These are phyloP conservation scores for Leptatherina wallacei DNA, from an alignment of 2,797 vertebrate genomes.

Conservation along the genomic window DNA sequence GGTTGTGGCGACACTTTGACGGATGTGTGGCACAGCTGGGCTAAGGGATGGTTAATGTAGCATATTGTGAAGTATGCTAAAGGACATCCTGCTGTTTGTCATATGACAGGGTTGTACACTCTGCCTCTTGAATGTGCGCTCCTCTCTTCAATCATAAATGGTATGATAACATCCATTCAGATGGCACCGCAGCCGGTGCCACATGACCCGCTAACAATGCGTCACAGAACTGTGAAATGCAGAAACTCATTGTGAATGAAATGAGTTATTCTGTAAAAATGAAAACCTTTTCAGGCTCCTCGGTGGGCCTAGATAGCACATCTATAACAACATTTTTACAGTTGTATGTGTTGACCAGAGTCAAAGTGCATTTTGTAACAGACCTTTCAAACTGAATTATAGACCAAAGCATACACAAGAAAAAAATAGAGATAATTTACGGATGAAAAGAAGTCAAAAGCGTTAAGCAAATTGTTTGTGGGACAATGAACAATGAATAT, in stretches of 20 bases:
- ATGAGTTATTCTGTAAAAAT: conserved; percentile 12
- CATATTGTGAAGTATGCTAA: conserved; percentile 61
- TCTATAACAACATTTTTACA: not conserved
- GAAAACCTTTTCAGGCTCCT: not conserved
- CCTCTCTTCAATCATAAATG: conserved; percentile 32
- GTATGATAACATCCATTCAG: conserved; percentile 17
- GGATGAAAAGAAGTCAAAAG: conserved; percentile 68
- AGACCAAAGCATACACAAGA: conserved; percentile 54
- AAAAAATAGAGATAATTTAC: conserved; percentile 49
- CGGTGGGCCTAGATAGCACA: not conserved
- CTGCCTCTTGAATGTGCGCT: conserved; percentile 26
- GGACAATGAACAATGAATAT: conserved; percentile 83
- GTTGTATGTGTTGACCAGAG: not conserved
- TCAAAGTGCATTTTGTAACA: conserved; percentile 14
- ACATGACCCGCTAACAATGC: conserved; percentile 35
- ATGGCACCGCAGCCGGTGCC: conserved; percentile 2
- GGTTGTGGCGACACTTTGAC: conserved; percentile 53
- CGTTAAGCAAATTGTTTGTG: conserved; percentile 77
- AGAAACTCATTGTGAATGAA: not conserved
- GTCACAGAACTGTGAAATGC: conserved; percentile 29
- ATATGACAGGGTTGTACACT: conserved; percentile 47
- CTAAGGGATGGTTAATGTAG: conserved; percentile 46
- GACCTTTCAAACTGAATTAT: conserved; percentile 25
- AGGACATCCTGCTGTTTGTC: conserved; percentile 53
- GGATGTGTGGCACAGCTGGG: conserved; percentile 44